Base-by-base conservation (phyloP, 2,888 invertebrate species). In the Drosophila maculinotata region DNA sequence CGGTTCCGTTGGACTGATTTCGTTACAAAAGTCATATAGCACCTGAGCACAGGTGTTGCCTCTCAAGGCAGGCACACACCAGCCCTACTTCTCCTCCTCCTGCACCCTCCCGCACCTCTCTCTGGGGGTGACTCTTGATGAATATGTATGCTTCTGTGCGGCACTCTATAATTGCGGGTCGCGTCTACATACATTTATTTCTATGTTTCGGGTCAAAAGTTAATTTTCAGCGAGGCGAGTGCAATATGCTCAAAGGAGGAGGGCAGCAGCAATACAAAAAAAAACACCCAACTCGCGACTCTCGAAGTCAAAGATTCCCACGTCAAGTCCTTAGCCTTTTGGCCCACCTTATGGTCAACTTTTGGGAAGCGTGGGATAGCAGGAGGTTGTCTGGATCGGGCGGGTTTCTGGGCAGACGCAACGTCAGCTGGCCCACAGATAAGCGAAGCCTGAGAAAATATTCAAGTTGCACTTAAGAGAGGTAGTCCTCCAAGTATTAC, bases 1-100 rank as follows among this genome's bases (percentile, higher is more conserved):
- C 83, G 76, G 86, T 89, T 86, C 86, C 89, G 58, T 83, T 70
- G 83, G 84, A 86, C 77, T 88, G 89, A 86, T 89, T 89, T 83
- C 72, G 59, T 67, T 44, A 30, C 33, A 69, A 76, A 83, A 89
- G 89, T 87, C 87, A 87, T 86, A 79, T 80, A 81, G 89, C 87
- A 89, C 89, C 88, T 89, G 80, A 56, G 49, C 38, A 86, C 87
- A 87, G 87, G 87, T 87, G 87, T 87, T 87, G 81, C 76, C 84
- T 86, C 84, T 76, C 79, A 85, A 84, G 88, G 73, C 63, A 66
- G 45, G 8, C 5, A 3, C 45, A 45, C 28, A 20, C 57, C 52
- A 42, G 65, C 45, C 10, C 41, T 33, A 9, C 9, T n/a, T n/a
- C 25, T 1, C 66, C 8, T 51, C 20, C 49, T 8, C 14, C 12